Evolutionary conservation across 2,113 vertebrate species (phyloP).

Genomic region (Gallinago jamesoni): DNA sequence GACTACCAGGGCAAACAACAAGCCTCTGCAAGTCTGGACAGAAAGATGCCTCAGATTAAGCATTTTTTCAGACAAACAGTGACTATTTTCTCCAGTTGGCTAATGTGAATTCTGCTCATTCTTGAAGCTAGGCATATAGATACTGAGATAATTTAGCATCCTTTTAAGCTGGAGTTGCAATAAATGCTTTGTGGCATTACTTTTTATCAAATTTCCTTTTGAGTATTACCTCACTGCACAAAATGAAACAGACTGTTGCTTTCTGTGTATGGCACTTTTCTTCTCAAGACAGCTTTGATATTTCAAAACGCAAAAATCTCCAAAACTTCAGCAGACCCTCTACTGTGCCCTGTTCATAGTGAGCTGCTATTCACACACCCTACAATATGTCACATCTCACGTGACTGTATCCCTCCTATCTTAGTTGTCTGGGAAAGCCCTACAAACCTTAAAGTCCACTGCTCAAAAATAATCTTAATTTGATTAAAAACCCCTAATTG

Average conservation of each 20-base stretch:
- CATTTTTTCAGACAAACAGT: neutral
- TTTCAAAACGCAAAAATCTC: neutral
- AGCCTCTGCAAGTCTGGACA: neutral
- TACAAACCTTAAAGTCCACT: neutral
- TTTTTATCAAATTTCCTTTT: neutral
- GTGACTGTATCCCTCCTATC: neutral
- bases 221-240: neutral
- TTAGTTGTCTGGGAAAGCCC: neutral
- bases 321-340: neutral
- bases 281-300: neutral
- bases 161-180: neutral
- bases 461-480: neutral
- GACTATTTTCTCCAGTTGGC: neutral
- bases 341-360: neutral
- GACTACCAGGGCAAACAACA: neutral
- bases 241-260: neutral
- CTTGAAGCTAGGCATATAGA: neutral
- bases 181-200: neutral
- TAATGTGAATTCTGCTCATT: neutral
- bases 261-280: neutral
- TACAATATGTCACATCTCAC: neutral
- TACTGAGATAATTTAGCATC: neutral
- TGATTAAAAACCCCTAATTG: neutral
- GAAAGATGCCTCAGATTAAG: neutral
- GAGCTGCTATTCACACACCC: neutral